phyloP scores from a whole-genome alignment of 2,888 invertebrate genomes.

The Nomada hirtipes region DNA sequence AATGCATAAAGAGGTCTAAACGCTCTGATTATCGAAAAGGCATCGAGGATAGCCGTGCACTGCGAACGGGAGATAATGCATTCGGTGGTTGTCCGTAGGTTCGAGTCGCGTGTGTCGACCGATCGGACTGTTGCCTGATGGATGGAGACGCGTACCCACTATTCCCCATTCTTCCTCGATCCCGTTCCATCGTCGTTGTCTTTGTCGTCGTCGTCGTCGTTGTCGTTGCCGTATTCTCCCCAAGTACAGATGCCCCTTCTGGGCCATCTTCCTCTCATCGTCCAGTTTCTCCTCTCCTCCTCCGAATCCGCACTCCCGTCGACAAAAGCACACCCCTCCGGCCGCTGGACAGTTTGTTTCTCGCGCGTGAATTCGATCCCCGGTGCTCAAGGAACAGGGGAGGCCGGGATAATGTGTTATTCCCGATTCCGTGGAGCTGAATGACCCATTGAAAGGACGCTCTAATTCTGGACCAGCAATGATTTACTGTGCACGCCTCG shows the following conservation, averaged over 20 bases:
- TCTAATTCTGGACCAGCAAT: slow-evolving; percentile 54
- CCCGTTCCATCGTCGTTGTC: slow-evolving; percentile 71
- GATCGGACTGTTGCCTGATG: slow-evolving; percentile 81
- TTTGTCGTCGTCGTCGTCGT: slow-evolving; percentile 60
- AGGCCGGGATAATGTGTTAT: slow-evolving; percentile 53
- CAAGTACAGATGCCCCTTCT: slow-evolving; percentile 25
- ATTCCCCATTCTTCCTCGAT: slow-evolving; percentile 78
- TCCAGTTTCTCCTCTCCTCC: neutral
- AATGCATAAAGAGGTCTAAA: slow-evolving; percentile 60
- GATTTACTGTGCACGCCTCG: slow-evolving; percentile 22
- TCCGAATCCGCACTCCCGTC: neutral
- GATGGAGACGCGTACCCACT: slow-evolving; percentile 82
- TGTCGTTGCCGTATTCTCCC: slow-evolving; percentile 28
- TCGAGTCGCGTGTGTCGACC: slow-evolving; percentile 79
- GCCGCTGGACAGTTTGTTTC: slow-evolving; percentile 65
- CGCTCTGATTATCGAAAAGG: slow-evolving; percentile 60
- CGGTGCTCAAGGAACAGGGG: neutral
- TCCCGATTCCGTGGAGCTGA: slow-evolving; percentile 32
- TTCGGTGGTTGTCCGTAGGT: slow-evolving; percentile 76
- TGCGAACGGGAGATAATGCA: slow-evolving; percentile 78
- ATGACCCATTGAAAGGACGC: slow-evolving; percentile 56
- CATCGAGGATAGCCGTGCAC: slow-evolving; percentile 56
- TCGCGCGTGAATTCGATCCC: slow-evolving; percentile 54
- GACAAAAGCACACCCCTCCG: slow-evolving; percentile 66
- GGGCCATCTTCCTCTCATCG: slow-evolving; percentile 44